phyloP scores from a whole-genome alignment of 2,113 vertebrate genomes.

The Pristiophorus japonicus region DNA sequence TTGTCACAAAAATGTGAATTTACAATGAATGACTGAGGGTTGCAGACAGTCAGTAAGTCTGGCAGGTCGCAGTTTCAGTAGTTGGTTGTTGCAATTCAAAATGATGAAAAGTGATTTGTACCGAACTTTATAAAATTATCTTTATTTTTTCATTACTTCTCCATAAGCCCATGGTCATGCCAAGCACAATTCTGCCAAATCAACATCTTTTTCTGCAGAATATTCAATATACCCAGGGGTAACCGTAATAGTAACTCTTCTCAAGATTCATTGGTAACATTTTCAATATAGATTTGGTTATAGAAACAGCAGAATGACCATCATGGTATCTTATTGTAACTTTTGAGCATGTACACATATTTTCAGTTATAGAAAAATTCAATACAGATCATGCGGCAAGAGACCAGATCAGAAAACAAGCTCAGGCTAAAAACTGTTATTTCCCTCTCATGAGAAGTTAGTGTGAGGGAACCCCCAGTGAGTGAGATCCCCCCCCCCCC shows the following conservation, averaged over 20 bases:
- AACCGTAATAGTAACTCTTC: not conserved
- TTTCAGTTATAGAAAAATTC: not conserved
- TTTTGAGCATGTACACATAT: not conserved
- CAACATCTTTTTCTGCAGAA: not conserved
- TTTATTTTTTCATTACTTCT: not conserved
- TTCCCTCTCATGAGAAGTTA: not conserved
- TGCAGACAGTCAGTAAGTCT: not conserved
- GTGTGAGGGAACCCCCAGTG: not conserved
- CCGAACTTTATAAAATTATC: not conserved
- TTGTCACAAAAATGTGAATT: not conserved
- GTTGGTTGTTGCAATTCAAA: not conserved
- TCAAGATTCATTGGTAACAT: slow-evolving; percentile 1
- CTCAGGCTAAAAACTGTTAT: not conserved
- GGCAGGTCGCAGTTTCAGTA: not conserved
- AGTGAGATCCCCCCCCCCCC: not conserved
- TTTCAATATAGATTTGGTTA: not conserved
- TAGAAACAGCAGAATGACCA: not conserved
- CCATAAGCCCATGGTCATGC: not conserved
- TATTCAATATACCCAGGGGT: not conserved
- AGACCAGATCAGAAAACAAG: not conserved
- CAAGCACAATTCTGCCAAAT: slow-evolving; percentile 16
- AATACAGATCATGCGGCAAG: not conserved
- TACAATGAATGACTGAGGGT: not conserved
- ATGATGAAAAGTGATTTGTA: not conserved
- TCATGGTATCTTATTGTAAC: not conserved